Evolutionary conservation across 2,888 invertebrate genomes (phyloP), one percentile per base, ranked within the genome.

Genomic region (Macrophya annulata): DNA sequence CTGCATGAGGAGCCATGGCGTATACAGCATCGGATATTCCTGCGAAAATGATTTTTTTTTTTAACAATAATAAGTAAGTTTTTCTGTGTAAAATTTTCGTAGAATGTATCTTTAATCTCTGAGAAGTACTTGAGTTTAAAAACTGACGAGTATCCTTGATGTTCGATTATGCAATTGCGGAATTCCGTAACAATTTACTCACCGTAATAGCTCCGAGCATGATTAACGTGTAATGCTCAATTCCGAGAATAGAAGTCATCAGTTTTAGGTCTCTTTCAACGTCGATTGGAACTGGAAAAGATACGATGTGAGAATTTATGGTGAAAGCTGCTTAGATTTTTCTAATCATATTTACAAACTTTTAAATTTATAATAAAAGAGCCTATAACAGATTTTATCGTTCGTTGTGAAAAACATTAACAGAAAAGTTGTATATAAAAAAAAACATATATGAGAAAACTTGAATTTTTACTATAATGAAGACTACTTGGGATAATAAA

Each of bases 1-100:
- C 74, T 93, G 93, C 93, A 93, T 93, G 82, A 93, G 87, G 8
- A 93, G 88, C 93, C 93, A 93, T 0, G 93, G 93, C 0, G 89
- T 90, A 86, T 92, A 90, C 21, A 93, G 85, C 92, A 93, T 91
- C 4, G 93, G 93, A 76, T 92, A 92, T 84, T 93, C 91, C 93
- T 93, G 79, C 8, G 8, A 45, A 25, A 25, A 17, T n/a, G 25
- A 37, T 21, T 79, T 8, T n/a, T n/a, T n/a, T n/a, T n/a, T n/a
- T n/a, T n/a, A n/a, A 8, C 55, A 8, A 51, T 51, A 51, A 17
- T 55, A 55, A n/a, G 17, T 5, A 5, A 15, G 4, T 48, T 9
- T 9, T 4, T 15, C 6, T 17, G 15, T 51, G 31, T 31, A 31
- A 31, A 31, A 31, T 17, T 51, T 51, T 17, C 4, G 1, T 8